Evolutionary conservation across 92 coral and sea anemone genomes (phyloP).

Genomic region (Paramuricea clavata): DNA sequence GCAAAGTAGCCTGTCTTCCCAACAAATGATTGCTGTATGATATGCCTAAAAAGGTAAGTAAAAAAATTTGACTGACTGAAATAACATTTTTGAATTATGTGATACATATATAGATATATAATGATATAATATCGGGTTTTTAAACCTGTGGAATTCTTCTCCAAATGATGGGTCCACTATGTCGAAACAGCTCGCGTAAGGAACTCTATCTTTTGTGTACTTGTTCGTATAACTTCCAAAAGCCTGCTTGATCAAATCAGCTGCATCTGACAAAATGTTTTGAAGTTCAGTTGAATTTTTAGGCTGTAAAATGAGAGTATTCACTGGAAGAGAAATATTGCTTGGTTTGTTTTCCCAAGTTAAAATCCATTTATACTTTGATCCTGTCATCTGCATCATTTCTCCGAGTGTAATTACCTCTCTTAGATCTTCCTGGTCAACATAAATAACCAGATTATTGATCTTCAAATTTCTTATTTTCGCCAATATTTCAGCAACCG

Average conservation of each 20-base stretch:
- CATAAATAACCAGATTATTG: slow-evolving; percentile 1
- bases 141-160: slow-evolving; percentile 25
- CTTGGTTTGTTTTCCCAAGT: slow-evolving; percentile 1
- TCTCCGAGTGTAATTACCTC: neutral
- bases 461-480: slow-evolving; percentile 8
- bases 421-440: neutral
- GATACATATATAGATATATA: no score
- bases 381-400: slow-evolving; percentile 38
- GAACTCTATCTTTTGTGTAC: neutral
- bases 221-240: neutral
- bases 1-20: slow-evolving; percentile 69
- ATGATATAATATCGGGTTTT: no score
- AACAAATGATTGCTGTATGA: slow-evolving; percentile 24
- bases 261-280: slow-evolving; percentile 11
- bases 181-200: slow-evolving; percentile 10
- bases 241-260: slow-evolving; percentile 3
- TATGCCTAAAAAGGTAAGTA: neutral
- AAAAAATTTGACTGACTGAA: no score
- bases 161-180: slow-evolving; percentile 1
- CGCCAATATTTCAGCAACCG: neutral
- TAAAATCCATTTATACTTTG: slow-evolving; percentile 34
- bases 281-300: slow-evolving; percentile 3
- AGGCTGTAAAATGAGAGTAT: neutral
- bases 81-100: no score
- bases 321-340: neutral